A percentile compares a stretch with the other conserved stretches of the same genome.
Conservation (phyloP, 2,888 invertebrate genomes). For the Mayetiola destructor region DNA sequence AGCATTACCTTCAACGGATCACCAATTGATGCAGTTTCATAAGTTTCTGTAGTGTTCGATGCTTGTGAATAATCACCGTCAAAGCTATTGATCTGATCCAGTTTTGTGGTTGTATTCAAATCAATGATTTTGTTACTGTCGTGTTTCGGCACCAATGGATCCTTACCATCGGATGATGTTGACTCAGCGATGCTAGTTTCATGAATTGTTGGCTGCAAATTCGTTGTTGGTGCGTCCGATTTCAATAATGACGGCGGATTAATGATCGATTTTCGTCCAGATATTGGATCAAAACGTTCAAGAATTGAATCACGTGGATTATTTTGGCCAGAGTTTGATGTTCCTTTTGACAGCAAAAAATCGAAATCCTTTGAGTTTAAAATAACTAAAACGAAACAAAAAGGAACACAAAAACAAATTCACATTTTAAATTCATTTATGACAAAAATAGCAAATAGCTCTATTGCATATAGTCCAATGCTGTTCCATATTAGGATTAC, state of each 20-base stretch:
- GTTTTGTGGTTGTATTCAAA: not conserved
- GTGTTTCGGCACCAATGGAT: not conserved
- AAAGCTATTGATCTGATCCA: not conserved
- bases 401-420: conserved; percentile 5
- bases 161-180: not conserved
- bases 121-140: not conserved
- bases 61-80: not conserved
- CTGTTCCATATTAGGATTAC: no score
- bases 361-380: conserved; percentile 34
- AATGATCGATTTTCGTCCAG: conserved; percentile 22
- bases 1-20: not conserved
- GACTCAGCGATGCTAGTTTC: not conserved
- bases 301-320: conserved; percentile 25
- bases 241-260: not conserved
- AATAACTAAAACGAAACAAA: conserved; percentile 26
- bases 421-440: no score
- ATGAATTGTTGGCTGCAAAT: conserved; percentile 16
- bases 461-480: no score
- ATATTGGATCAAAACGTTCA: conserved; percentile 33
- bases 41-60: not conserved
- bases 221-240: conserved; percentile 20
- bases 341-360: conserved; percentile 34
- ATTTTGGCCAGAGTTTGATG: conserved; percentile 21
- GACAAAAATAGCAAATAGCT: no score
- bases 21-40: conserved; percentile 2